Percentiles rank a stretch among this genome's conserved stretches.
Conservation (phyloP, 2,888 invertebrate genomes). For the Andrena marginata region DNA sequence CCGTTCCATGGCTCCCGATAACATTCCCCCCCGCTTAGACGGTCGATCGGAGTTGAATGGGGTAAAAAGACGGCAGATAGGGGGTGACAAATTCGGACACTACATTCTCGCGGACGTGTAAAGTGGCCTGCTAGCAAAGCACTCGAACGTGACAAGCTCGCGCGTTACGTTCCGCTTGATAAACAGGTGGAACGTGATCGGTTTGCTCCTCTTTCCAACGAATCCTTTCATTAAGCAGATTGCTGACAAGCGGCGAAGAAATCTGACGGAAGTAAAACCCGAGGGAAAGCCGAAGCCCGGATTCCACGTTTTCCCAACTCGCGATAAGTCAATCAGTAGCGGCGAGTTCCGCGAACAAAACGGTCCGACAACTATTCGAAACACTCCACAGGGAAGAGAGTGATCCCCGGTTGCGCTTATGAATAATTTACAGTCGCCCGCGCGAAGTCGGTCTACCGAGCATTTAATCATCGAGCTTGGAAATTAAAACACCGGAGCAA, state of each 20-base stretch:
- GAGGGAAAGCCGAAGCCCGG: not conserved
- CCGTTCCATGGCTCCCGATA: constrained; percentile 28
- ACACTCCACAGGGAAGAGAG: not conserved
- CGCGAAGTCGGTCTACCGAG: not conserved
- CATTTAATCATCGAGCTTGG: constrained; percentile 1
- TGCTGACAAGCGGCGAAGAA: not conserved
- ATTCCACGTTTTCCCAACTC: not conserved
- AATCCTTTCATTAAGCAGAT: not conserved
- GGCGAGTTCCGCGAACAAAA: not conserved
- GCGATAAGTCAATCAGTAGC: not conserved
- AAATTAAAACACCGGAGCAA: constrained; percentile 13
- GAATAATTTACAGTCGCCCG: constrained; percentile 14
- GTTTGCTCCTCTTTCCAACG: not conserved
- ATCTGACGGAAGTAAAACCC: not conserved
- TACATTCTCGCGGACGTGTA: constrained; percentile 41
- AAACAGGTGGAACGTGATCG: constrained; percentile 16
- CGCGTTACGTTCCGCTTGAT: constrained; percentile 13
- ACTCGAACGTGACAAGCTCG: not conserved
- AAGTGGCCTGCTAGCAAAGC: constrained; percentile 3
- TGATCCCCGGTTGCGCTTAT: constrained; percentile 1
- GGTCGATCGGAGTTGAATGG: constrained; percentile 48
- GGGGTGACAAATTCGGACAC: constrained; percentile 53
- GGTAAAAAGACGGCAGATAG: constrained; percentile 50
- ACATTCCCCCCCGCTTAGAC: constrained; percentile 39
- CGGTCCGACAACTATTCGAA: not conserved